Evolutionary conservation across 2,113 vertebrate species (phyloP), one percentile per base, ranked within the genome.

Genomic region (Bucco capensis): DNA sequence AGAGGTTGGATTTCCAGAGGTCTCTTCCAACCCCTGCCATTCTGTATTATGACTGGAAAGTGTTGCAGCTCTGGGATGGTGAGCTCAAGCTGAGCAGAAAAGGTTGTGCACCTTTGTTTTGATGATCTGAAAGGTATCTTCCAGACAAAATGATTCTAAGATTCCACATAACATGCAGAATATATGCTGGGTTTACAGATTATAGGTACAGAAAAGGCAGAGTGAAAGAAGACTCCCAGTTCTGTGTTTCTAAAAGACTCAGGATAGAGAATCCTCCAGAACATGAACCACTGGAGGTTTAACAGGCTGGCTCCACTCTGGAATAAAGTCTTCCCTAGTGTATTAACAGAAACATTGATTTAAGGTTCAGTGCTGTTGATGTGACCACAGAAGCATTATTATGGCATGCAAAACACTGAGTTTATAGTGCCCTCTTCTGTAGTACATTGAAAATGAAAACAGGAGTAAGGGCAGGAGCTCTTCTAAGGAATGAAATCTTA

Each of bases 351-450:
- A 87, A 65, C 9, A n/a, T 17, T 44, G 64, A 76, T 51, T 76
- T 67, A 66, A 67, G 44, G 35, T 72, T 87, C 49, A 49, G 2
- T 30, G 33, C 23, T 72, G 51, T 71, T 77, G 64, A 61, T 74
- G 40, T 51, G 84, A 75, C 82, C 83, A 57, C n/a, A 40, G 73
- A 49, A 56, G 35, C 38, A 12, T 65, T 50, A 25, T 37, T 60
- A 21, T 37, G 44, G 9, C 30, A 13, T 9, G 30, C 42, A 73
- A 89, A 92, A 83, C 3, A 2, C 37, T 85, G 79, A 54, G 83
- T 74, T 77, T 87, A 74, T 80, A 75, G 86, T 95, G 94, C 93
- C 94, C 93, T 96, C 94, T 96, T 94, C 94, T 94, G 89, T 91
- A 90, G 23, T 15, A 49, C 2, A 1, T 14, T 56, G 81, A 60